Base-by-base conservation (phyloP, 1,140 invertebrate species). In the Magallana angulata region DNA sequence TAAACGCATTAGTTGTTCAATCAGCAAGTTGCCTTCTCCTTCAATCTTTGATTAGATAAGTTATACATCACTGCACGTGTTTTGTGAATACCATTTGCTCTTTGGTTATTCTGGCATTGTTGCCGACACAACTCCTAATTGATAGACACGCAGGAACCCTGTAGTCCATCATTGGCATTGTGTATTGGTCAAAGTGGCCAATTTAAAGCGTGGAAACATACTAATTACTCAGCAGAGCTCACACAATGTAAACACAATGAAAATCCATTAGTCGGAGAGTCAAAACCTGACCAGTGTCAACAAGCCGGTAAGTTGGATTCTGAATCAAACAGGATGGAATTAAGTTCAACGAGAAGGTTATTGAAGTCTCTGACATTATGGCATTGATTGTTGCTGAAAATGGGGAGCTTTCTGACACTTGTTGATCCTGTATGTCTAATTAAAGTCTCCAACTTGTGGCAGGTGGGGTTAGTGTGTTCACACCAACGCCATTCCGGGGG, bases 151-250 rank as follows among this genome's bases (percentile, higher is more conserved):
- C 36, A 36, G 36, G 36, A 36, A 36, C 36, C 36, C 36, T 4
- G 36, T 36, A 3, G 9, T 71, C 68, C 36, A 71, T 30, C 24
- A 18, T 30, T 71, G 7, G 36, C 7, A 71, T 71, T 71, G 24
- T 71, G 68, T 71, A 71, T 71, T 71, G 68, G 68, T 8, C 24
- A 9, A 30, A 71, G 68, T 48, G 68, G 68, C 11, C 68, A 24
- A 71, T 71, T 71, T 71, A 71, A 71, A 71, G 68, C 12, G 11
- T 30, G 30, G 68, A 11, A 71, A 24, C 24, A 30, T 18, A 71
- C 68, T 71, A 71, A 71, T 71, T 36, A 71, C 68, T 71, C 24
- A 12, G 9, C 18, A 71, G 11, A 36, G 24, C 36, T 30, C 30
- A 71, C 68, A 71, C 36, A 36, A 36, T 36, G 36, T 36, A 36